Base-by-base conservation (phyloP, 2,797 vertebrate genomes). In the Myotis planiceps region DNA sequence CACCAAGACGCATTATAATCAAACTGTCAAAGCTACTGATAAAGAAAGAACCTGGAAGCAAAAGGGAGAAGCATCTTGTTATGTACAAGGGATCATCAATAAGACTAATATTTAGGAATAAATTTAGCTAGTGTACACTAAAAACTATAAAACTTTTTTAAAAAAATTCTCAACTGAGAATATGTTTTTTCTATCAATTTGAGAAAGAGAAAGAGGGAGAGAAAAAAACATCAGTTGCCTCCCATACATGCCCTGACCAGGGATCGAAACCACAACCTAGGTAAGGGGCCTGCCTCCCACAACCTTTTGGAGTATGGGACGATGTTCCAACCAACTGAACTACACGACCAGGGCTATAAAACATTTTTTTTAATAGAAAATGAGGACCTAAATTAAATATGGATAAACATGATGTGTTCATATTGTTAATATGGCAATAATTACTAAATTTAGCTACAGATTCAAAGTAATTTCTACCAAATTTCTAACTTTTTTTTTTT, bases 321-420 rank as follows among this genome's bases (percentile, higher is more conserved):
- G 13, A n/a, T 18, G 14, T 27, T n/a, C 60, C 3, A 65, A n/a
- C 29, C 60, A 32, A n/a, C 29, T 65, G 60, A 29, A 29, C 12
- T 29, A n/a, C 5, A 13, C 5, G 0, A 5, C 13, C 12, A 29
- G 60, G 60, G 60, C 25, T 42, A 37, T 1, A 72, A 90, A 74
- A 74, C 16, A 37, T 58, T 60, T 60, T 37, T 51, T 51, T 60
- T 69, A 7, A 71, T 18, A 45, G 19, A 95, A 92, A 89, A 83
- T 69, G 12, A 80, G 87, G 15, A 42, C 34, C 51, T 69, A 81
- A 92, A 76, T 92, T 69, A 81, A 94, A 76, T 92, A 81, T 83
- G 18, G 32, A 47, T 88, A 78, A 4, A 32, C 9, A n/a, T 60
- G 42, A 3, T 9, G 32, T 58, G 8, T 47, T 92, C 12, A 71